Evolutionary conservation across 2,888 invertebrate species (phyloP).

Genomic region (Anagyrus pseudococci): DNA sequence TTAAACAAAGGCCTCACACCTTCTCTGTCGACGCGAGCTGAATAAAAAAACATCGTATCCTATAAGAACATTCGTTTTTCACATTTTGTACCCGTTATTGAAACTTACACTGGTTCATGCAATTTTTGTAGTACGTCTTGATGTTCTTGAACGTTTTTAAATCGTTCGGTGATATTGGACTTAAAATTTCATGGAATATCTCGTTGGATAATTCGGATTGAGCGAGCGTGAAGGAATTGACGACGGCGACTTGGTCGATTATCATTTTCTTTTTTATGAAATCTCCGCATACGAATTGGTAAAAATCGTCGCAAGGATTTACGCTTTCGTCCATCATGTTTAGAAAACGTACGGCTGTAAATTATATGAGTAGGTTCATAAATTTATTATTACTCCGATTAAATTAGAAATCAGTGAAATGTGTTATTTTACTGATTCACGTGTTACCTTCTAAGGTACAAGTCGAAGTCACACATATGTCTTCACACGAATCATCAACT

Average conservation of each 20-base stretch:
- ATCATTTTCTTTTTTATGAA: constrained; percentile 74
- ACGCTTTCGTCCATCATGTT: constrained; percentile 73
- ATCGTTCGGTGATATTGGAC: not conserved
- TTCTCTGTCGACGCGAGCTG: constrained; percentile 78
- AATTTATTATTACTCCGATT: too few relatives aligned
- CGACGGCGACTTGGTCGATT: constrained; percentile 79
- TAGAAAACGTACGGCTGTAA: constrained; percentile 73
- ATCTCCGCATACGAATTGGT: constrained; percentile 77
- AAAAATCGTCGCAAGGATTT: constrained; percentile 81
- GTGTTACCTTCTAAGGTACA: too few relatives aligned
- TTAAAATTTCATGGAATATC: constrained; percentile 55
- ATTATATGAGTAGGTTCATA: not conserved
- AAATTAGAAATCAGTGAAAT: too few relatives aligned
- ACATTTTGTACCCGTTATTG: not conserved
- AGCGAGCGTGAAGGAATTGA: constrained; percentile 71
- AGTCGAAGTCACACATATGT: too few relatives aligned
- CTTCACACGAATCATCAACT: too few relatives aligned
- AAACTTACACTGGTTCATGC: constrained; percentile 82
- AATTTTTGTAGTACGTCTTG: constrained; percentile 77
- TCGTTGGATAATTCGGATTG: constrained; percentile 51
- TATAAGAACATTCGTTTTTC: not conserved
- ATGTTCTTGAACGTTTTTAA: constrained; percentile 17
- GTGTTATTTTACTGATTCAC: too few relatives aligned
- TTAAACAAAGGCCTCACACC: constrained; percentile 75
- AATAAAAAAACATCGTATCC: constrained; percentile 31